Conservation (phyloP, 92 coral and sea anemone species). For the Palythoa grandiflora region DNA sequence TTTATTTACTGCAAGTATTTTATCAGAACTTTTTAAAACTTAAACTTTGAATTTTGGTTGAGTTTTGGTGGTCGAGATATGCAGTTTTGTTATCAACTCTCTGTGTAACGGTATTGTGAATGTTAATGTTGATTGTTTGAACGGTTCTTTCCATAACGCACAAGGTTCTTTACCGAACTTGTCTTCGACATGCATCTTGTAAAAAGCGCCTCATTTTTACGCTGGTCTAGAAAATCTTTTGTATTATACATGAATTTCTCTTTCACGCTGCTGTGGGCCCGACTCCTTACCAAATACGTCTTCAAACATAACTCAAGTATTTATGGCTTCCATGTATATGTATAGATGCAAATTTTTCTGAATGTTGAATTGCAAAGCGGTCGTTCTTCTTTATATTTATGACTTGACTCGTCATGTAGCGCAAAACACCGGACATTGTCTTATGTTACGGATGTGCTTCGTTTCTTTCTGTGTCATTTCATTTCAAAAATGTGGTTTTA, state of each 20-base stretch:
- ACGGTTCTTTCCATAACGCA: neutral
- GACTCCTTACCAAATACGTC: slow-evolving; percentile 72
- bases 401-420: slow-evolving; percentile 53
- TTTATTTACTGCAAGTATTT: neutral
- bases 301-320: slow-evolving; percentile 88
- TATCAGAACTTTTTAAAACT: neutral
- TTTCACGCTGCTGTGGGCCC: slow-evolving; percentile 38
- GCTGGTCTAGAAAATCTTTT: neutral
- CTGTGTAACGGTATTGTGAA: slow-evolving; percentile 36
- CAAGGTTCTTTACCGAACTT: slow-evolving; percentile 18
- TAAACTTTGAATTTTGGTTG: neutral
- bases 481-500: neutral
- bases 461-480: neutral
- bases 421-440: slow-evolving; percentile 44
- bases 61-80: neutral
- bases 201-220: neutral
- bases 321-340: slow-evolving; percentile 97
- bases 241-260: slow-evolving; percentile 33
- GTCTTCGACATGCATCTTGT: neutral
- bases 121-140: slow-evolving; percentile 3
- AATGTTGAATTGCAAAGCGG: slow-evolving; percentile 98
- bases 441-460: slow-evolving; percentile 25
- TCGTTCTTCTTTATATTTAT: slow-evolving; percentile 70
- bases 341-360: slow-evolving; percentile 98
- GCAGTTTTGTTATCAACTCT: neutral